phyloP scores from a whole-genome alignment of 2,113 vertebrate species.

The Prionailurus viverrinus region DNA sequence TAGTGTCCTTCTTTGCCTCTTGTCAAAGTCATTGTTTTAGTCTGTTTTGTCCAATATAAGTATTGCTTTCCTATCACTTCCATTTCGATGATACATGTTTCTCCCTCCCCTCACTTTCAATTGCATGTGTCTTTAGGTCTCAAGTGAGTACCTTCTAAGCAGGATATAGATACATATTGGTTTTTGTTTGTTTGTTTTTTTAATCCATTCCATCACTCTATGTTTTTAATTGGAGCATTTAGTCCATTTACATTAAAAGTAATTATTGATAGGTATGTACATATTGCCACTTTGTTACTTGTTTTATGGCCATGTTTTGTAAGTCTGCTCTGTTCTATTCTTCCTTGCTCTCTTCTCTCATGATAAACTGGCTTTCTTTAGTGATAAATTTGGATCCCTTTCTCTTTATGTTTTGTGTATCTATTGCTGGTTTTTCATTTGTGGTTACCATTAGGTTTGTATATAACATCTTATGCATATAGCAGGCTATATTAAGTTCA shows the following conservation, averaged over 20 bases:
- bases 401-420: not conserved
- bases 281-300: not conserved
- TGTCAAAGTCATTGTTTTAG: not conserved
- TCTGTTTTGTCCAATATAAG: not conserved
- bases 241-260: not conserved
- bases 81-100: not conserved
- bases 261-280: not conserved
- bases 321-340: not conserved
- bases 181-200: not conserved
- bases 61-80: not conserved
- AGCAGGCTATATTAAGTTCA: not conserved
- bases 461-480: not conserved
- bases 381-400: not conserved
- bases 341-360: not conserved
- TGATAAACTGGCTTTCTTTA: not conserved
- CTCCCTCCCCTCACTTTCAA: not conserved
- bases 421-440: not conserved
- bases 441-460: not conserved
- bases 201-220: not conserved
- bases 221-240: not conserved
- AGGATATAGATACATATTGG: not conserved
- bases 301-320: not conserved
- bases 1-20: not conserved
- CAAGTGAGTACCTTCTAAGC: not conserved
- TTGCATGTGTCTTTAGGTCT: not conserved